Evolutionary conservation across 2,113 vertebrate genomes (phyloP).

Genomic region (Carassius gibelio): DNA sequence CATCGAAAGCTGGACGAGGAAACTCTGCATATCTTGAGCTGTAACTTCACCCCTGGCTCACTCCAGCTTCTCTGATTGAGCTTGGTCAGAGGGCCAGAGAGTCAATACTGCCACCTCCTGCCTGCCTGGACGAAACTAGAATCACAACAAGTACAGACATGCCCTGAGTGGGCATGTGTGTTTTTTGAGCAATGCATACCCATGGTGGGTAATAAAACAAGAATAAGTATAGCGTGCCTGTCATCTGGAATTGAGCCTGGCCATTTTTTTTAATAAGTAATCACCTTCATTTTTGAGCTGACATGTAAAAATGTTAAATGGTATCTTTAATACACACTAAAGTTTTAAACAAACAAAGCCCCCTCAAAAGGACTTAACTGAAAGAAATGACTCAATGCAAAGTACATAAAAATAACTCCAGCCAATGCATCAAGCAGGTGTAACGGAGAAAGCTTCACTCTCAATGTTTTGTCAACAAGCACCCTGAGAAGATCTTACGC

Average conservation of each 20-base stretch:
- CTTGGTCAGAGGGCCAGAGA: conserved; percentile 44
- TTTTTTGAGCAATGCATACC: neutral
- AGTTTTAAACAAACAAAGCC: conserved; percentile 14
- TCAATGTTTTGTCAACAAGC: conserved; percentile 20
- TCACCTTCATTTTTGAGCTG: neutral
- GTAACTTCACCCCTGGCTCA: conserved; percentile 35
- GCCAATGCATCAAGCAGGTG: conserved; percentile 27
- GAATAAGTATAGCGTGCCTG: neutral
- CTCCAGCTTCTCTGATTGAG: neutral
- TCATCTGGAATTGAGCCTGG: neutral
- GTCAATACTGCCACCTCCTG: conserved; percentile 72
- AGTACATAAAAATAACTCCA: conserved; percentile 8
- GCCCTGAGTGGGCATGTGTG: conserved; percentile 37
- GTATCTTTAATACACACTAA: neutral
- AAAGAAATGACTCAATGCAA: conserved; percentile 3
- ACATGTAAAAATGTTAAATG: neutral
- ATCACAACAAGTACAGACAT: conserved; percentile 53
- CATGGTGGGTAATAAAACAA: neutral
- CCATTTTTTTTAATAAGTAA: neutral
- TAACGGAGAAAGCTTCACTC: conserved; percentile 35
- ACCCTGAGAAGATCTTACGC: conserved; percentile 27
- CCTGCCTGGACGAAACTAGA: conserved; percentile 8
- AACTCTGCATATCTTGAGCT: conserved; percentile 13
- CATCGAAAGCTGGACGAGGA: neutral
- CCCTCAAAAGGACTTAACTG: conserved; percentile 7